A percentile compares a stretch with the other conserved stretches of the same genome.
These are phyloP conservation scores for Cichladusa arquata DNA, from an alignment of 2,113 vertebrate genomes.

Conservation along the genomic window DNA sequence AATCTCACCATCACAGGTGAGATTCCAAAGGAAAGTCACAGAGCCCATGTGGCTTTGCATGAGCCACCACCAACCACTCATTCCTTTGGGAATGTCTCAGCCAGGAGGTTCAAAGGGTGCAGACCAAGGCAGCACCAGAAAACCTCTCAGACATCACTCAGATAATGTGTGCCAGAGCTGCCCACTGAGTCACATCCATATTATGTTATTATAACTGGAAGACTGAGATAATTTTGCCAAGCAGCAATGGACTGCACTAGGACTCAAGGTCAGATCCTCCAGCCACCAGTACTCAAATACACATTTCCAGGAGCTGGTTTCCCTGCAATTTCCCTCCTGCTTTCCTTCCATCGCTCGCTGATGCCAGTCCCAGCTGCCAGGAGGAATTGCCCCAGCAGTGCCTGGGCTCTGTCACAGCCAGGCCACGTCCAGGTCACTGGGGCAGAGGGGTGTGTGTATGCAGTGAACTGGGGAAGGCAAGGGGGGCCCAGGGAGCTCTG, in stretches of 20 bases:
- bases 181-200: neutral
- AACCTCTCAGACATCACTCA: neutral
- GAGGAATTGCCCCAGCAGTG: neutral
- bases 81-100: neutral
- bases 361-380: no score
- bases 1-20: neutral
- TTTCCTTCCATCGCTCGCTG: neutral
- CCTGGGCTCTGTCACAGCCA: neutral
- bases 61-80: neutral
- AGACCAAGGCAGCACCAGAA: neutral
- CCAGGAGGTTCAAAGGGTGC: neutral
- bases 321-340: neutral
- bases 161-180: neutral
- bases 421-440: neutral
- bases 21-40: neutral
- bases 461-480: neutral
- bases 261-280: neutral
- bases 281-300: neutral
- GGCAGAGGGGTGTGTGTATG: neutral
- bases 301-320: neutral
- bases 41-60: neutral
- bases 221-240: neutral
- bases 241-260: neutral
- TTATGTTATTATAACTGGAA: neutral
- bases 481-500: neutral